These are phyloP conservation scores for Zoanthus sansibaricus DNA, from an alignment of 92 coral and sea anemone species.

Conservation along the genomic window DNA sequence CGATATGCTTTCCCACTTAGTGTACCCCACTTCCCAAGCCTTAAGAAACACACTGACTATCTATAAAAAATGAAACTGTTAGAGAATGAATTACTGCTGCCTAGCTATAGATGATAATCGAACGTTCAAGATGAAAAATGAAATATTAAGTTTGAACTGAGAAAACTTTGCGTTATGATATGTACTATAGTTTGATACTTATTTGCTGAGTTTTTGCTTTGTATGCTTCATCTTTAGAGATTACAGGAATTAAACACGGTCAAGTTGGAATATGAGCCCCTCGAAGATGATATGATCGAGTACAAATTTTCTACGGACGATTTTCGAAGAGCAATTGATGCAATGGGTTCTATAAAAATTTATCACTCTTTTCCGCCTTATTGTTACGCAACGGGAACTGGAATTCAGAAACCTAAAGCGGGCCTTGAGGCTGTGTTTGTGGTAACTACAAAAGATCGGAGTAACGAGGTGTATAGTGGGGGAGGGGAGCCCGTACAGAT, in stretches of 20 bases:
- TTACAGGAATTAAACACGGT: conserved; percentile 82
- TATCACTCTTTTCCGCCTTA: conserved; percentile 88
- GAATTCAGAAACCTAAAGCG: conserved; percentile 90
- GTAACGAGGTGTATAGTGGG: conserved; percentile 87
- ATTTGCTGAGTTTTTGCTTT: background rate
- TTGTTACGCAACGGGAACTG: conserved; percentile 92
- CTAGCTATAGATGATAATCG: too few species aligned
- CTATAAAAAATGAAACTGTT: too few species aligned
- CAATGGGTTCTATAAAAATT: conserved; percentile 80
- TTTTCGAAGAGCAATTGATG: conserved; percentile 83
- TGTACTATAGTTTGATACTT: background rate
- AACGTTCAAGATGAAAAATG: too few species aligned
- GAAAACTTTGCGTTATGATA: too few species aligned
- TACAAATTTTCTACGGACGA: conserved; percentile 85
- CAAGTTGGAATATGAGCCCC: conserved; percentile 81
- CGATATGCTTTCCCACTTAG: too few species aligned
- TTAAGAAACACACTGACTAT: too few species aligned
- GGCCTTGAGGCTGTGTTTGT: conserved; percentile 96
- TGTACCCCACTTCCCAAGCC: too few species aligned
- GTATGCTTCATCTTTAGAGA: conserved; percentile 40
- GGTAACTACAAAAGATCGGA: conserved; percentile 90
- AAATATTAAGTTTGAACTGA: too few species aligned
- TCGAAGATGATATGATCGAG: conserved; percentile 92
- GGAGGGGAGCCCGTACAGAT: conserved; percentile 86
- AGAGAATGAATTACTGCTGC: too few species aligned